Conservation (phyloP, 2,888 invertebrate species). For the Blastobasis adustella region DNA sequence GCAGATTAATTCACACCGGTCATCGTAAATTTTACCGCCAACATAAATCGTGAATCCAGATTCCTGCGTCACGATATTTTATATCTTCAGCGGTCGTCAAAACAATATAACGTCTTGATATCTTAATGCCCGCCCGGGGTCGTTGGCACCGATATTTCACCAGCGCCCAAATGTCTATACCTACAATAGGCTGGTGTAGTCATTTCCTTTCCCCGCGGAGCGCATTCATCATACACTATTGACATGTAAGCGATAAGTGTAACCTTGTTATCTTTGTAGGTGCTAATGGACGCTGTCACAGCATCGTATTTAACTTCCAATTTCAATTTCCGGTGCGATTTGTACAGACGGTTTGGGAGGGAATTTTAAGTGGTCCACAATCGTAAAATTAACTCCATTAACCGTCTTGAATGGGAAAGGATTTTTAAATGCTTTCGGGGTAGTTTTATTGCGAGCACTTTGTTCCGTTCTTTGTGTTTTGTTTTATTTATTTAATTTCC, state of each 20-base stretch:
- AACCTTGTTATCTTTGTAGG: slow-evolving; percentile 41
- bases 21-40: too few species aligned
- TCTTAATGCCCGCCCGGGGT: not conserved
- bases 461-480: too few species aligned
- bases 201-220: slow-evolving; percentile 15
- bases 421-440: slow-evolving; percentile 39
- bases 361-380: slow-evolving; percentile 45
- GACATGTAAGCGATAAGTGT: slow-evolving; percentile 38
- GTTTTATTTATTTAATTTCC: too few species aligned
- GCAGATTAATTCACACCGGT: too few species aligned
- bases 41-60: too few species aligned
- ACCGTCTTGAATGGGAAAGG: slow-evolving; percentile 32
- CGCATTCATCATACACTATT: slow-evolving; percentile 32
- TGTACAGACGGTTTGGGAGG: slow-evolving; percentile 33
- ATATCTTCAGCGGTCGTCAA: too few species aligned
- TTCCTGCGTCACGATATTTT: too few species aligned
- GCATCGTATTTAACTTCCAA: slow-evolving; percentile 45
- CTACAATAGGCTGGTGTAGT: slow-evolving; percentile 6
- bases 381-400: slow-evolving; percentile 42
- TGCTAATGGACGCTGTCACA: slow-evolving; percentile 52
- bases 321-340: slow-evolving; percentile 58
- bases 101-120: too few species aligned
- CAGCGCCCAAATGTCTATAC: not conserved
- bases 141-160: slow-evolving; percentile 4
- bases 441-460: slow-evolving; percentile 1